Evolutionary conservation across 2,888 invertebrate species (phyloP).

Genomic region (Tubiluchus corallicola): DNA sequence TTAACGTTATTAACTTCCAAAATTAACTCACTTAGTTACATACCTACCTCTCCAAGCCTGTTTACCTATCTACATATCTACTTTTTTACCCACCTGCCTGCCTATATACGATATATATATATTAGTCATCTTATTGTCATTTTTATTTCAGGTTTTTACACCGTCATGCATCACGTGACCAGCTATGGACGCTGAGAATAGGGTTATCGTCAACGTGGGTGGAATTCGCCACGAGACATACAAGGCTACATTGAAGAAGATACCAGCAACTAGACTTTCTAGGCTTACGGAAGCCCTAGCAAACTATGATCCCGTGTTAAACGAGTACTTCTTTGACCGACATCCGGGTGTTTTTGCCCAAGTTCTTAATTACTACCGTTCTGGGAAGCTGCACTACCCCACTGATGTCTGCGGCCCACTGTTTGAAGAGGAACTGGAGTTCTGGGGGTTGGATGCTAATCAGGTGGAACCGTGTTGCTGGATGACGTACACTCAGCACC

Average conservation of each 20-base stretch:
- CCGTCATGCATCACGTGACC: too few species aligned
- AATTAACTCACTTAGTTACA: too few species aligned
- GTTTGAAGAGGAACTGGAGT: conserved; percentile 96
- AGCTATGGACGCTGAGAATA: conserved; percentile 86
- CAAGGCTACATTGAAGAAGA: conserved; percentile 64
- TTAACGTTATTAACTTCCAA: too few species aligned
- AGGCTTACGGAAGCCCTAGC: conserved; percentile 83
- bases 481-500: conserved; percentile 79
- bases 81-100: too few species aligned
- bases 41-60: too few species aligned
- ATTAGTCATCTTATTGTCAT: too few species aligned
- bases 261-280: conserved; percentile 83
- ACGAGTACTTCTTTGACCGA: conserved; percentile 97
- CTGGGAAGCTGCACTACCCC: conserved; percentile 95
- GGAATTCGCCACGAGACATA: conserved; percentile 74
- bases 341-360: conserved; percentile 94
- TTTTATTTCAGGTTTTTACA: too few species aligned
- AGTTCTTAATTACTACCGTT: conserved; percentile 88
- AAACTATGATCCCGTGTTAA: conserved; percentile 96
- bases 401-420: conserved; percentile 97
- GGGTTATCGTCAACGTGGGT: conserved; percentile 93
- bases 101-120: too few species aligned
- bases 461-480: conserved; percentile 99
- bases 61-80: too few species aligned
- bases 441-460: conserved; percentile 97